Evolutionary conservation across 2,888 invertebrate species (phyloP).

Genomic region (Pollenia labialis): DNA sequence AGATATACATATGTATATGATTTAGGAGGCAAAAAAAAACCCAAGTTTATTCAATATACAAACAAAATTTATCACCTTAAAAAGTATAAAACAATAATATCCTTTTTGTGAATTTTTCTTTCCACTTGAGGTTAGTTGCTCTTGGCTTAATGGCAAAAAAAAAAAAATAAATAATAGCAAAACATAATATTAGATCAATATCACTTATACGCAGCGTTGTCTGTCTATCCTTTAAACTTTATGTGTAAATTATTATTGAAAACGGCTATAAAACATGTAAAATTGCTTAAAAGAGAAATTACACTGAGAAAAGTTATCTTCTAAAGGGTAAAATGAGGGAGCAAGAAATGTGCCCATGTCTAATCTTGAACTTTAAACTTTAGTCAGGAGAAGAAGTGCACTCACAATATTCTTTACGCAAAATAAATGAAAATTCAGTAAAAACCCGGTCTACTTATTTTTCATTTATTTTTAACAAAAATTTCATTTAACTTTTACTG

Average conservation of each 20-base stretch:
- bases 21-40: background rate
- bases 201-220: conserved; percentile 56
- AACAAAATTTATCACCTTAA: conserved; percentile 48
- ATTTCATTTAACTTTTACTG: too few relatives aligned
- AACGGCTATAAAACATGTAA: conserved; percentile 26
- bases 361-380: background rate
- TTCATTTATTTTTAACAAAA: too few relatives aligned
- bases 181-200: conserved; percentile 55
- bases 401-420: too few relatives aligned
- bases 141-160: background rate
- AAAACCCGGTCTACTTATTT: too few relatives aligned
- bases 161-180: background rate
- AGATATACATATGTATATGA: background rate
- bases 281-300: conserved; percentile 13
- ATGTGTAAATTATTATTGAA: conserved; percentile 47
- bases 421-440: too few relatives aligned
- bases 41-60: conserved; percentile 6
- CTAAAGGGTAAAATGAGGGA: too few relatives aligned
- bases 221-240: conserved; percentile 52
- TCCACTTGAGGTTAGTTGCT: background rate
- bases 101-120: background rate
- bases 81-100: conserved; percentile 21
- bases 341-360: too few relatives aligned
- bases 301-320: background rate
- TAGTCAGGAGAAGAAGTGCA: too few relatives aligned